These are phyloP conservation scores for Anaspis maculata DNA, from an alignment of 2,888 invertebrate species.

Conservation along the genomic window DNA sequence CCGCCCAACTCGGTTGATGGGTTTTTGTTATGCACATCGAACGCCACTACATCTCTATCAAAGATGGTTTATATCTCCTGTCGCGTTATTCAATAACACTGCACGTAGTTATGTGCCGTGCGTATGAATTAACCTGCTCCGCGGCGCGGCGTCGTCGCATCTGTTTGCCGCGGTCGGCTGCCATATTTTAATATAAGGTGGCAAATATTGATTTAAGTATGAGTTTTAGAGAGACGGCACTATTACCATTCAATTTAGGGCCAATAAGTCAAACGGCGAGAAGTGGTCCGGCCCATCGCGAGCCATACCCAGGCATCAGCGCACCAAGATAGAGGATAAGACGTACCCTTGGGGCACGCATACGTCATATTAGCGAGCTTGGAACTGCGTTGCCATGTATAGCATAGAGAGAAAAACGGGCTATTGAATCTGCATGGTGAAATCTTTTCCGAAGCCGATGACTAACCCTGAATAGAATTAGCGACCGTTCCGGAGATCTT, in stretches of 20 bases:
- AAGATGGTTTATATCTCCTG: slow-evolving; percentile 14
- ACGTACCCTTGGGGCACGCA: slow-evolving; percentile 18
- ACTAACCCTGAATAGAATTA: too few relatives aligned
- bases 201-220: slow-evolving; percentile 12
- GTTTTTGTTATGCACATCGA: slow-evolving; percentile 11
- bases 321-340: too few relatives aligned
- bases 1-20: too few relatives aligned
- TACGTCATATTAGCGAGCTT: slow-evolving; percentile 23
- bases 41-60: slow-evolving; percentile 11
- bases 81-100: slow-evolving; percentile 14
- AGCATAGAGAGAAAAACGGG: slow-evolving; percentile 13
- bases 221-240: slow-evolving; percentile 9
- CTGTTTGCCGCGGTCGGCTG: slow-evolving; percentile 9
- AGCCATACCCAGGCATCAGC: too few relatives aligned
- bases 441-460: too few relatives aligned
- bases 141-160: too few relatives aligned
- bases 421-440: not conserved
- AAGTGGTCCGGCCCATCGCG: slow-evolving; percentile 10
- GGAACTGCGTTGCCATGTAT: slow-evolving; percentile 24
- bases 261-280: slow-evolving; percentile 21
- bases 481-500: too few relatives aligned
- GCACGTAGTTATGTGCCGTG: slow-evolving; percentile 16
- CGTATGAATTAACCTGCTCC: slow-evolving; percentile 16
- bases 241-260: slow-evolving; percentile 23
- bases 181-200: slow-evolving; percentile 10